Conservation (phyloP, 2,113 vertebrate species). For the Platysteira castanea region DNA sequence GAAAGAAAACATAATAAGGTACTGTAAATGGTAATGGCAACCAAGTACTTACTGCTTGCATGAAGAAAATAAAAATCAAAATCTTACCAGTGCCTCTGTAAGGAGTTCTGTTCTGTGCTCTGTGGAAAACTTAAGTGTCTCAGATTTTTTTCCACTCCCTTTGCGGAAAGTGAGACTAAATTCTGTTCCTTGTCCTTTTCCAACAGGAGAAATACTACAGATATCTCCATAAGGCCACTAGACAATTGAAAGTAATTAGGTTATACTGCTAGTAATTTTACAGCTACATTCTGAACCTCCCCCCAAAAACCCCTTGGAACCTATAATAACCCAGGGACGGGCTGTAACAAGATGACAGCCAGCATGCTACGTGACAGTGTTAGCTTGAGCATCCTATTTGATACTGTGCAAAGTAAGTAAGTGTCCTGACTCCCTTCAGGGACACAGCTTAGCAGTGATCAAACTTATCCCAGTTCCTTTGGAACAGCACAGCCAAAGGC, state of each 20-base stretch:
- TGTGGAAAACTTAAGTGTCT: slow-evolving; percentile 98
- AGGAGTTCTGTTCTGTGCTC: slow-evolving; percentile 98
- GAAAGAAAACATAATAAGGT: background rate
- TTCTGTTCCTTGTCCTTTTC: slow-evolving; percentile 96
- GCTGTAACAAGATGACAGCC: background rate
- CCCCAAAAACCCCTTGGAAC: background rate
- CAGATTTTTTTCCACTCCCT: slow-evolving; percentile 93
- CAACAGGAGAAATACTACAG: slow-evolving; percentile 91
- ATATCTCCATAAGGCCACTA: slow-evolving; percentile 99
- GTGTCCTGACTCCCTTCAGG: background rate
- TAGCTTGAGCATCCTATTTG: background rate
- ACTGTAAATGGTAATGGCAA: background rate
- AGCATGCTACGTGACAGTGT: fast-evolving
- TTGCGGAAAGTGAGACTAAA: slow-evolving; percentile 98
- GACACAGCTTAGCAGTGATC: background rate
- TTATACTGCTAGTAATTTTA: background rate
- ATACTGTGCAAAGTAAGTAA: background rate
- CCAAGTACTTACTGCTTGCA: background rate
- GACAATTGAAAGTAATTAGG: slow-evolving; percentile 30
- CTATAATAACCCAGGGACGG: background rate
- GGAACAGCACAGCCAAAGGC: background rate
- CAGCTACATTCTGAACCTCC: background rate
- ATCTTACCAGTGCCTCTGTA: slow-evolving; percentile 93
- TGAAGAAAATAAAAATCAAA: background rate
- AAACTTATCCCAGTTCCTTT: background rate